Evolutionary conservation across 2,797 vertebrate genomes (phyloP).

Genomic region (Tangara arthus): DNA sequence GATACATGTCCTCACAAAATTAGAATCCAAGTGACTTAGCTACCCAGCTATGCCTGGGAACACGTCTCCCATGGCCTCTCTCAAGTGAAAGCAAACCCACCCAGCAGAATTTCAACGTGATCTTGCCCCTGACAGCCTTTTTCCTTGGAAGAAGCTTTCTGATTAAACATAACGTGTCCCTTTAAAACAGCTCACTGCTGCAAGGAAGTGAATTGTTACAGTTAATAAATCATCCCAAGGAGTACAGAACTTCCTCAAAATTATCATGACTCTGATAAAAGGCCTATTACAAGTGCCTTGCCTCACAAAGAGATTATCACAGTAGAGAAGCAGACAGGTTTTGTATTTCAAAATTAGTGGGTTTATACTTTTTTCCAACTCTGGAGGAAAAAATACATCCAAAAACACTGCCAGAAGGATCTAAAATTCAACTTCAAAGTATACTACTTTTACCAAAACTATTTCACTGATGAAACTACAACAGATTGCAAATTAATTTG

Average conservation of each 20-base stretch:
- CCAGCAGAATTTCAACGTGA: not conserved
- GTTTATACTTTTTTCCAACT: not conserved
- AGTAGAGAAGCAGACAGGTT: not conserved
- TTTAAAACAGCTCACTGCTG: not conserved
- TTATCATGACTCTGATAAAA: not conserved
- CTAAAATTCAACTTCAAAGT: not conserved
- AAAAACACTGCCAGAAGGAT: not conserved
- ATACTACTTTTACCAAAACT: not conserved
- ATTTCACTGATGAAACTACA: not conserved
- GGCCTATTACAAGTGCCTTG: not conserved
- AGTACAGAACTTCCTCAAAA: not conserved
- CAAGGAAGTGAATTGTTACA: not conserved
- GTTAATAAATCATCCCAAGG: not conserved
- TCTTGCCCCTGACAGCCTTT: not conserved
- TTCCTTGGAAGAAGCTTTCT: not conserved
- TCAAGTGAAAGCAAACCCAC: not conserved
- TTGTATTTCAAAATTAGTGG: not conserved
- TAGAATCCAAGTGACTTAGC: slow-evolving; percentile 37
- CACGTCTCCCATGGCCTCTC: not conserved
- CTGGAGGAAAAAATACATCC: not conserved
- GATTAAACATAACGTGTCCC: not conserved
- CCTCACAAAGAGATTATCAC: not conserved
- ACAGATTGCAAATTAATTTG: not conserved
- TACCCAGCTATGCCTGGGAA: slow-evolving; percentile 14
- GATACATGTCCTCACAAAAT: slow-evolving; percentile 21